Base-by-base conservation (phyloP, 2,888 invertebrate species). In the Schrankia costaestrigalis region DNA sequence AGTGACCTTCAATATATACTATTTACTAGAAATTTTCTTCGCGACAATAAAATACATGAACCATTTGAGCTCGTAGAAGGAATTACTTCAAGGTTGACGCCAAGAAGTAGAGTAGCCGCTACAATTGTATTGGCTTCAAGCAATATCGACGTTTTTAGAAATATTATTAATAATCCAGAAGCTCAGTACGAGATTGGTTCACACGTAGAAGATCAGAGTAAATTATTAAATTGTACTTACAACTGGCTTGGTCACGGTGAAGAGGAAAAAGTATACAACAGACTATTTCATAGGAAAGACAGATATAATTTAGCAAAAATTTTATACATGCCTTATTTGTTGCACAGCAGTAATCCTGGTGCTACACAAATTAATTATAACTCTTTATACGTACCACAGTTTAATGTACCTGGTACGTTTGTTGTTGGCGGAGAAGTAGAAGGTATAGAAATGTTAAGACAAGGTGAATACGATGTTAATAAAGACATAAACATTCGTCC, bases 181-280 rank as follows among this genome's bases (percentile, higher is more conserved):
- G 97, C 98, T 0, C 91, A 92, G 33, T 98, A 97, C 71, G 99
- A 99, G 86, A 93, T 99, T 26, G 97, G 97, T 0, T 97, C 98
- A 0, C 98, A 99, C 63, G 89, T 98, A 10, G 93, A 94, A 63
- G 97, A 98, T 71, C 98, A 98, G 70, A 97, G 97, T 63, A 94
- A 95, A 84, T 87, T 91, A 10, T 93, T 99, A n/a, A 96, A 98
- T 70, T 98, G 97, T 54, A 94, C 96, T 0, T 95, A 91, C 69
- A 99, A 99, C 70, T 99, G 97, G 95, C 90, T 99, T 58, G 97
- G 98, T 3, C 92, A 88, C 44, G 89, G 90, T 0, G 91, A 91
- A 39, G 94, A 95, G 67, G 91, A 92, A 47, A 91, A 90, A 62
- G 93, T 96, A 13, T 94, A 93, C 51, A 90, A 91, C 11, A 87